Percentiles rank a stretch among this genome's conserved stretches.
These are phyloP conservation scores for Ochotona curzoniae DNA, from an alignment of 2,113 vertebrate species.

Conservation along the genomic window DNA sequence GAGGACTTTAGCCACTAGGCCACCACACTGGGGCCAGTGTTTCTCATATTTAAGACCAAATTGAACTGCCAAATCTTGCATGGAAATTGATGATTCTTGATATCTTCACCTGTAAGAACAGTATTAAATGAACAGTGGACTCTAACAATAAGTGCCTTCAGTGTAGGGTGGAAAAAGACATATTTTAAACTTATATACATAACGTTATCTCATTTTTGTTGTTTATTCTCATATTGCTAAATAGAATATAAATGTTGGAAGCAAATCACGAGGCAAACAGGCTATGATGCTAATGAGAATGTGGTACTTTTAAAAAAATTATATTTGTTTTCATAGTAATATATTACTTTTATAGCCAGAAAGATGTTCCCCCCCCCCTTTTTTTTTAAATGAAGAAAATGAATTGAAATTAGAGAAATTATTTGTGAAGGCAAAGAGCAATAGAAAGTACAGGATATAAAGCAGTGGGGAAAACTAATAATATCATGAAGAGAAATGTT, in stretches of 20 bases:
- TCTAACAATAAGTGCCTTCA: background rate
- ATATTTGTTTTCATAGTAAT: background rate
- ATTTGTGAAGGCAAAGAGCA: background rate
- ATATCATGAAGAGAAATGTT: background rate
- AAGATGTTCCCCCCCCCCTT: too few species aligned
- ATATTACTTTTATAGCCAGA: background rate
- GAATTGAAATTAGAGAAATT: background rate
- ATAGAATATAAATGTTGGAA: background rate
- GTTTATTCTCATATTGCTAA: background rate
- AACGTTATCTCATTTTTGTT: background rate
- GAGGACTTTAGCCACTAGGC: background rate
- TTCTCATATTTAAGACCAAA: background rate
- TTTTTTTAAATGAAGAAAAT: background rate
- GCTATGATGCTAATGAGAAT: background rate
- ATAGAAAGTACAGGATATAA: background rate
- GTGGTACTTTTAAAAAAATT: background rate
- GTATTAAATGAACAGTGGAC: background rate
- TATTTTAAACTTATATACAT: slow-evolving; percentile 8
- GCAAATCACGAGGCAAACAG: background rate
- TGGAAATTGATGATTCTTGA: background rate
- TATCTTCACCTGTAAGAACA: background rate
- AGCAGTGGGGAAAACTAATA: background rate
- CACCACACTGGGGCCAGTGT: background rate
- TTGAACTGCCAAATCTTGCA: background rate
- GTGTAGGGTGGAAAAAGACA: background rate